Percentiles rank a stretch among this genome's conserved stretches.
Evolutionary conservation across 2,113 vertebrate genomes (phyloP).

Genomic region (Protobothrops flavoviridis): DNA sequence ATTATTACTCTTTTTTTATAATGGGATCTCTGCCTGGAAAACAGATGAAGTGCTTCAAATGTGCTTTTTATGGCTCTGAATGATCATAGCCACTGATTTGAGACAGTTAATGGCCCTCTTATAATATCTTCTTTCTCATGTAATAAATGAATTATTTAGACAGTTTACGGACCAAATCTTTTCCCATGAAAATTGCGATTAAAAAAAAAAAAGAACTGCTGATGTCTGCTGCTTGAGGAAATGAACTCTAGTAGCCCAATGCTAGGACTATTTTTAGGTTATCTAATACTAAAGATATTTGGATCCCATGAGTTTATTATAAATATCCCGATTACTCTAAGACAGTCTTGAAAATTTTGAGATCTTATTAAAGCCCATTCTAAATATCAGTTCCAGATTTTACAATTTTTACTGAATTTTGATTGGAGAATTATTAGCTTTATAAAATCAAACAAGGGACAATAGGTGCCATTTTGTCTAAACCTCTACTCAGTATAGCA

Average conservation of each 20-base stretch:
- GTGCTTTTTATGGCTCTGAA: background rate
- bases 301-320: background rate
- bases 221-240: background rate
- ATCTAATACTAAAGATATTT: background rate
- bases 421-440: background rate
- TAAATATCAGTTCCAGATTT: background rate
- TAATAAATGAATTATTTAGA: background rate
- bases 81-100: background rate
- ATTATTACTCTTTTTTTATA: background rate
- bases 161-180: background rate
- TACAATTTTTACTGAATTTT: background rate
- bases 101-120: background rate
- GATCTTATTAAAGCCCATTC: background rate
- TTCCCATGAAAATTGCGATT: background rate
- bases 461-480: background rate
- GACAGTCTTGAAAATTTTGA: background rate
- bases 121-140: background rate
- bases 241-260: background rate
- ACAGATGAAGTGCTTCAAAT: background rate
- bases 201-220: background rate
- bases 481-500: background rate
- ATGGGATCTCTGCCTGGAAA: slow-evolving; percentile 25
- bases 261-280: background rate
- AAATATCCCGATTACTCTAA: background rate
- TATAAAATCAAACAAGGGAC: background rate